Percentiles rank a stretch among this genome's conserved stretches.
These are phyloP conservation scores for Tillus elongatus DNA, from an alignment of 2,888 invertebrate genomes.

Conservation along the genomic window DNA sequence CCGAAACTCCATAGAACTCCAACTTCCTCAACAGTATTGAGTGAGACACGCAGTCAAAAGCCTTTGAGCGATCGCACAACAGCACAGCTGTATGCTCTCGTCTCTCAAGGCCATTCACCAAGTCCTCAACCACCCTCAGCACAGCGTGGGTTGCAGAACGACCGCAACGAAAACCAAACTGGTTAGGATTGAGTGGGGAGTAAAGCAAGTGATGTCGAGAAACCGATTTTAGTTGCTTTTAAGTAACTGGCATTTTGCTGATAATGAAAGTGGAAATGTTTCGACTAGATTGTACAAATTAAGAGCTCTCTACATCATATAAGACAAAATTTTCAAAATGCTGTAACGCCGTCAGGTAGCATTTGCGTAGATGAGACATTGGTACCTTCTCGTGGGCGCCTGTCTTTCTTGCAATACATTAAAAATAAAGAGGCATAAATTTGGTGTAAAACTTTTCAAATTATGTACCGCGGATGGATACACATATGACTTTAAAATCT, in stretches of 20 bases:
- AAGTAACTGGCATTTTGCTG: constrained; percentile 16
- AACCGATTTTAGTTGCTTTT: constrained; percentile 16
- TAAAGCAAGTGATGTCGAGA: constrained; percentile 10
- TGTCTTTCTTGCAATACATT: neutral
- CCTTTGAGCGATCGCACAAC: too few relatives aligned
- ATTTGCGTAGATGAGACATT: neutral
- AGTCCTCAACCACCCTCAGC: too few relatives aligned
- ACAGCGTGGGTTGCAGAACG: too few relatives aligned
- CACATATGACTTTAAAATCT: neutral
- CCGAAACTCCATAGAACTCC: too few relatives aligned
- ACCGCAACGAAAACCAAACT: too few relatives aligned
- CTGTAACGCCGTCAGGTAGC: neutral
- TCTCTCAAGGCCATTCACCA: too few relatives aligned
- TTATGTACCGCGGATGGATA: neutral
- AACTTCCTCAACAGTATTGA: too few relatives aligned
- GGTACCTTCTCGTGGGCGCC: neutral
- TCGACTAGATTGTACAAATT: constrained; percentile 19
- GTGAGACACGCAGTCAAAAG: too few relatives aligned
- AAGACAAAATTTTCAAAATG: neutral
- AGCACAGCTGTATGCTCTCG: too few relatives aligned
- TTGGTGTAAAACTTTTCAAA: neutral
- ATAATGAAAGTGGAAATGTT: constrained; percentile 13
- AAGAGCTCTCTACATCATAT: constrained; percentile 16
- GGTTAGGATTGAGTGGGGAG: too few relatives aligned
- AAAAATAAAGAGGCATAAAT: neutral